Base-by-base conservation (phyloP, 2,113 vertebrate species). In the Hemichromis elongatus region DNA sequence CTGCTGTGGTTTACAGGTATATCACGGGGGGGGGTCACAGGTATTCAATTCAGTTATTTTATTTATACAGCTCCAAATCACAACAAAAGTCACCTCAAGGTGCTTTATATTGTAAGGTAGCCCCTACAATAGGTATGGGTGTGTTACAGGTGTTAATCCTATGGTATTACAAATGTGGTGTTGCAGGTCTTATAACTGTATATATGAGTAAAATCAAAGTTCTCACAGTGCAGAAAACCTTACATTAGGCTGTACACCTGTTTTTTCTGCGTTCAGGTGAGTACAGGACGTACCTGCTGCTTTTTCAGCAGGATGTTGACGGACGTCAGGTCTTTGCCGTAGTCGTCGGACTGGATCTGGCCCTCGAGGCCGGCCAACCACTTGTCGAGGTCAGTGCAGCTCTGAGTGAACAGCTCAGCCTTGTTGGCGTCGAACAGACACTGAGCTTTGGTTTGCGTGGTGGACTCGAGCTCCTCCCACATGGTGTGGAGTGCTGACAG, bases 221-320 rank as follows among this genome's bases (percentile, higher is more conserved):
- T 57, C 19, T 53, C 19, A 4, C 18, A n/a, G 52, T n/a, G 52
- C 13, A 66, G 12, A 24, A 68, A 42, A 73, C 40, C n/a, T 24
- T 10, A 45, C 24, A 28, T 3, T 28, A 24, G 28, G 24, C 14
- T 47, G 42, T 18, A 5, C 24, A 73, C 24, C 21, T 47, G 24
- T 68, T 21, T 42, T 12, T 16, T 42, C 37, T 24, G 35, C n/a
- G 16, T 47, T 73, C 24, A 73, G 40, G 40, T 47, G 68, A 55
- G 7, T 10, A 2, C 50, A n/a, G 52, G 9, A n/a, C 2, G 9
- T 82, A 97, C 98, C 97, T 99, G 98, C 77, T 99, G 98, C 78
- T 99, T 99, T 90, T 99, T 99, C 55, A 99, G 96, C 78, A 99
- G 96, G 92, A 99, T 99, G 95, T 97, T 99, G 92, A 99, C 98